These are phyloP conservation scores for Callospermophilus lateralis DNA, from an alignment of 2,113 vertebrate species.

Conservation along the genomic window DNA sequence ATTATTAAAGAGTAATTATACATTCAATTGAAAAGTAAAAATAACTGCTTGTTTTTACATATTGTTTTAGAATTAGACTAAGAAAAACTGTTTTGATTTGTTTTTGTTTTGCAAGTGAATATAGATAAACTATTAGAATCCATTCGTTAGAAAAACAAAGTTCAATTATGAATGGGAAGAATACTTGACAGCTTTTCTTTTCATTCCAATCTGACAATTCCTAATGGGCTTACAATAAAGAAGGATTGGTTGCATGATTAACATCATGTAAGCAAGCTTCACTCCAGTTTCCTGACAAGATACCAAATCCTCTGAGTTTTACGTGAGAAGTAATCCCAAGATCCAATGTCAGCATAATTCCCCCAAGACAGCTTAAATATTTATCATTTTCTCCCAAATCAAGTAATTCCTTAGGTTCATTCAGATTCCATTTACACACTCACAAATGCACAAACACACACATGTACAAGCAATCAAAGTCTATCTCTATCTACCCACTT, in stretches of 20 bases:
- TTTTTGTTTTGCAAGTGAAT: neutral
- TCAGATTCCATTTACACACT: conserved; percentile 82
- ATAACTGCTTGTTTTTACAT: neutral
- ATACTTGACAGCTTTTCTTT: neutral
- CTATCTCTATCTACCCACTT: neutral
- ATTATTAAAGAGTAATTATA: neutral
- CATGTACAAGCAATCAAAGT: neutral
- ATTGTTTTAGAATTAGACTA: conserved; percentile 50
- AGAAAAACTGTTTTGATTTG: neutral
- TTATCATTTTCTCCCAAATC: conserved; percentile 87
- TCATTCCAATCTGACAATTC: conserved; percentile 74
- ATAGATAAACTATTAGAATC: neutral
- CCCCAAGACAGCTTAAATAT: conserved; percentile 86
- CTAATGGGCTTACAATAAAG: conserved; percentile 71
- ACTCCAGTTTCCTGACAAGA: conserved; percentile 85
- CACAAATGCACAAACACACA: conserved; percentile 61
- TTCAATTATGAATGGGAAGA: neutral
- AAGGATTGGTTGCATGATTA: conserved; percentile 85
- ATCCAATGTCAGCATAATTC: conserved; percentile 88
- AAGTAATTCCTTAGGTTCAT: conserved; percentile 86
- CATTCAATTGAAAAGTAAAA: conserved; percentile 25
- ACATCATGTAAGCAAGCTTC: conserved; percentile 83
- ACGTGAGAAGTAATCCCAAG: conserved; percentile 86
- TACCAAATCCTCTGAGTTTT: conserved; percentile 85
- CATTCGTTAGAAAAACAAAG: neutral